phyloP scores from a whole-genome alignment of 2,888 invertebrate genomes.

The Saturnia pavonia region DNA sequence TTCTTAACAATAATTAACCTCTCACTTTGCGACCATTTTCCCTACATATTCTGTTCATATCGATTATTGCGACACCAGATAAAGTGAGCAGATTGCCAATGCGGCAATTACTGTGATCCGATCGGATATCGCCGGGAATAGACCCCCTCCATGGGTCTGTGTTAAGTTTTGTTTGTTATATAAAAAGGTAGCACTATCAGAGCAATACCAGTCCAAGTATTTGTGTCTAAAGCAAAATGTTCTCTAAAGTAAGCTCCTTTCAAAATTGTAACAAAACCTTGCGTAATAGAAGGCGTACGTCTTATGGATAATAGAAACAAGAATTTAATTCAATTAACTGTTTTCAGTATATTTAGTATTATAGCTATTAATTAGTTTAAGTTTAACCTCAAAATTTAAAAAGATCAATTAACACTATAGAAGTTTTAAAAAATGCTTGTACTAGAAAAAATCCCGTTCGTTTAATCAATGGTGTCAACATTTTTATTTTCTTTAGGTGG shows the following conservation, averaged over 20 bases:
- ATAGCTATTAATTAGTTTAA: not conserved
- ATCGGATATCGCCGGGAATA: slow-evolving; percentile 77
- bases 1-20: slow-evolving; percentile 55
- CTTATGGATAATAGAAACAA: slow-evolving; percentile 32
- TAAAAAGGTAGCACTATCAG: slow-evolving; percentile 75
- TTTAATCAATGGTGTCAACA: not conserved
- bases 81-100: slow-evolving; percentile 75
- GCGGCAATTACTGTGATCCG: slow-evolving; percentile 75
- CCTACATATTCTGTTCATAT: slow-evolving; percentile 65
- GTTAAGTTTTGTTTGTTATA: slow-evolving; percentile 78
- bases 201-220: slow-evolving; percentile 72
- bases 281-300: slow-evolving; percentile 48
- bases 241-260: slow-evolving; percentile 70
- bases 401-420: not conserved
- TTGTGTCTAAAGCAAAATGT: slow-evolving; percentile 76
- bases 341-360: slow-evolving; percentile 29
- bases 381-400: not conserved
- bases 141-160: slow-evolving; percentile 60
- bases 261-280: slow-evolving; percentile 41
- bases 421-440: not conserved
- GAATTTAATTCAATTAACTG: slow-evolving; percentile 41
- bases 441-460: not conserved
- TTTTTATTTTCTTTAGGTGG: slow-evolving; percentile 47
- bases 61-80: slow-evolving; percentile 68
- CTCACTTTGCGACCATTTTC: slow-evolving; percentile 66